These are phyloP conservation scores for Steinernema feltiae DNA, from an alignment of 1,140 invertebrate genomes.

Conservation along the genomic window DNA sequence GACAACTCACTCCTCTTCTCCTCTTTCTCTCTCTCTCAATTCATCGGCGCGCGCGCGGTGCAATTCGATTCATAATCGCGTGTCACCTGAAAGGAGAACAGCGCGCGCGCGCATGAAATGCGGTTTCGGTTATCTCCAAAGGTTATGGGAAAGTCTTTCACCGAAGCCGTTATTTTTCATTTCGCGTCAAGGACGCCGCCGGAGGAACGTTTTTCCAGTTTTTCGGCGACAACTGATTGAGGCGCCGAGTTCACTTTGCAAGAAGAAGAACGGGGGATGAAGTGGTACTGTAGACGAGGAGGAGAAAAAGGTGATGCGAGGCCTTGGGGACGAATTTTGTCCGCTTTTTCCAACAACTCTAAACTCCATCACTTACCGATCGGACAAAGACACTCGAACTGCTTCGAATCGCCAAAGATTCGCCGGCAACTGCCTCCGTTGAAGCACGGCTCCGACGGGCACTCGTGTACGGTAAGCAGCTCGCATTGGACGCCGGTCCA, in stretches of 20 bases:
- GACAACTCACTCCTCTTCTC: no score
- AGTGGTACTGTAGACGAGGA: no score
- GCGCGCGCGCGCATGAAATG: not conserved
- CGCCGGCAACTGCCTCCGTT: not conserved
- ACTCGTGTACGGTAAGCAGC: not conserved
- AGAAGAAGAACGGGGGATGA: no score
- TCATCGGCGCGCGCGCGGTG: not conserved
- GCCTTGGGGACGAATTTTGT: no score
- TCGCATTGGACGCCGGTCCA: not conserved
- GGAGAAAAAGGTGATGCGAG: no score
- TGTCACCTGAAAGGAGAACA: not conserved
- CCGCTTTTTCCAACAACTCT: not conserved
- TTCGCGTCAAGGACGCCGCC: not conserved
- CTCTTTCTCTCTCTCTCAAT: constrained; percentile 2
- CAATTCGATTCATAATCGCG: constrained; percentile 12
- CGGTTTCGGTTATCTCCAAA: constrained; percentile 15
- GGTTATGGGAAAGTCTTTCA: constrained; percentile 14
- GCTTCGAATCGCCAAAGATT: not conserved
- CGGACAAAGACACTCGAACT: not conserved
- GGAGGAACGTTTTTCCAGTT: not conserved
- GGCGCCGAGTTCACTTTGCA: no score
- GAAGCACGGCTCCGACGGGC: constrained; percentile 10
- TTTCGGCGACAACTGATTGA: no score
- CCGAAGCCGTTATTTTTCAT: constrained; percentile 13
- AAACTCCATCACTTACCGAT: not conserved